Evolutionary conservation across 2,113 vertebrate genomes (phyloP).

Genomic region (Neopipo cinnamomea): DNA sequence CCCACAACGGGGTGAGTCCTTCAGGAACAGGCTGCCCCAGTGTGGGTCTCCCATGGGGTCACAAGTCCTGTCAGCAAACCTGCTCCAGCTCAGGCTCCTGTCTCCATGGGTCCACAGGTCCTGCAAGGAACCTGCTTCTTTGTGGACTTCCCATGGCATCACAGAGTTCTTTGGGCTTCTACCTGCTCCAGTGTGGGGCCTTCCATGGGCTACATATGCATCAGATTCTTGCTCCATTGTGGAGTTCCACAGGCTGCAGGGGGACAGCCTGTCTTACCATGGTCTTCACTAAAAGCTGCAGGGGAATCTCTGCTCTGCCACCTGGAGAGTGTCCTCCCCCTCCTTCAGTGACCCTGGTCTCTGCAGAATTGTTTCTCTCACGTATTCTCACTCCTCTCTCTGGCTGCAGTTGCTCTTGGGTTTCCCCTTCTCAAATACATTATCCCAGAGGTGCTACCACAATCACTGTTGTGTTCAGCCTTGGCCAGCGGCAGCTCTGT

Average conservation of each 20-base stretch:
- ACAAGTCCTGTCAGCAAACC: neutral
- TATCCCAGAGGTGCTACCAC: neutral
- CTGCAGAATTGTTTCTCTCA: neutral
- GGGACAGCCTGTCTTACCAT: neutral
- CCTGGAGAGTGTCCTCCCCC: neutral
- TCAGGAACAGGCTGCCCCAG: neutral
- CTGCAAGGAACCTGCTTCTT: neutral
- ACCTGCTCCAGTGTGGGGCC: neutral
- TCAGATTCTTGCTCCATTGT: neutral
- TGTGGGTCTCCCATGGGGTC: neutral
- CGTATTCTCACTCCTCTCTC: neutral
- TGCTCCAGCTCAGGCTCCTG: fast-evolving
- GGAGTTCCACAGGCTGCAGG: neutral
- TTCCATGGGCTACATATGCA: neutral
- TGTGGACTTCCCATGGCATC: neutral
- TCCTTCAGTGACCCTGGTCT: neutral
- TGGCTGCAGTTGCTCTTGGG: neutral
- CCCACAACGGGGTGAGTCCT: neutral
- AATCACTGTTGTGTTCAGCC: neutral
- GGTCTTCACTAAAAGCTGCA: neutral
- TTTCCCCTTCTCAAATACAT: neutral
- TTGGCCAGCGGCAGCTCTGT: neutral
- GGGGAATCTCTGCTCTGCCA: neutral
- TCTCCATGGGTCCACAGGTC: neutral
- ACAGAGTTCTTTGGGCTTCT: neutral